Percentiles rank a stretch among this genome's conserved stretches.
These are phyloP conservation scores for Orthonyx spaldingii DNA, from an alignment of 2,113 vertebrate species.

Conservation along the genomic window DNA sequence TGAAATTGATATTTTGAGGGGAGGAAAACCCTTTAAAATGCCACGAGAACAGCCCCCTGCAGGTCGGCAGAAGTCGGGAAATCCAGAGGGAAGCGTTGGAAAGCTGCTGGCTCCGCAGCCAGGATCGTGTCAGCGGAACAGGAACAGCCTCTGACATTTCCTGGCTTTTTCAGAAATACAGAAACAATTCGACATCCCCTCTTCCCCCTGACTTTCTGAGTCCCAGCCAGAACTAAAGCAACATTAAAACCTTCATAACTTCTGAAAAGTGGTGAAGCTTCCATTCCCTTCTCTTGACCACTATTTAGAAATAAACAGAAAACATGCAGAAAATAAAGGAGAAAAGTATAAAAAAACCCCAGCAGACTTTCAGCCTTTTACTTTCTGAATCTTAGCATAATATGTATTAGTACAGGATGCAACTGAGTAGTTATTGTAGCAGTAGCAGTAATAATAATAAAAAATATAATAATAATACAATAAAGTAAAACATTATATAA, in stretches of 20 bases:
- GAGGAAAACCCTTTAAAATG: background rate
- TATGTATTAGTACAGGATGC: background rate
- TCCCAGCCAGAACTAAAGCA: background rate
- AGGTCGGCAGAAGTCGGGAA: background rate
- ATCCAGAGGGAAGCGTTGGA: background rate
- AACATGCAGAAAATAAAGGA: background rate
- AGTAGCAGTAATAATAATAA: rapidly evolving
- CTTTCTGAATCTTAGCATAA: background rate
- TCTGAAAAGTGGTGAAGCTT: background rate
- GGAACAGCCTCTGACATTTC: background rate
- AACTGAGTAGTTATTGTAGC: background rate
- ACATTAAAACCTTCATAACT: background rate
- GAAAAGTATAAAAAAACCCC: background rate
- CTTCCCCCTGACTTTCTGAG: background rate
- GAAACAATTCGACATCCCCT: background rate
- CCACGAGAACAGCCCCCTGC: rapidly evolving
- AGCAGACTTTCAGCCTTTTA: background rate
- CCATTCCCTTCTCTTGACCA: background rate
- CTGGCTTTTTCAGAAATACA: background rate
- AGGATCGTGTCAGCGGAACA: rapidly evolving
- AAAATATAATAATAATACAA: too few species aligned
- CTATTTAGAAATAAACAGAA: background rate
- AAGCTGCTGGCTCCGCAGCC: background rate
- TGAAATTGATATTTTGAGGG: background rate
- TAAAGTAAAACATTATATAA: too few species aligned